Evolutionary conservation across 2,888 invertebrate genomes (phyloP).

Genomic region (Alloplasta piceator): DNA sequence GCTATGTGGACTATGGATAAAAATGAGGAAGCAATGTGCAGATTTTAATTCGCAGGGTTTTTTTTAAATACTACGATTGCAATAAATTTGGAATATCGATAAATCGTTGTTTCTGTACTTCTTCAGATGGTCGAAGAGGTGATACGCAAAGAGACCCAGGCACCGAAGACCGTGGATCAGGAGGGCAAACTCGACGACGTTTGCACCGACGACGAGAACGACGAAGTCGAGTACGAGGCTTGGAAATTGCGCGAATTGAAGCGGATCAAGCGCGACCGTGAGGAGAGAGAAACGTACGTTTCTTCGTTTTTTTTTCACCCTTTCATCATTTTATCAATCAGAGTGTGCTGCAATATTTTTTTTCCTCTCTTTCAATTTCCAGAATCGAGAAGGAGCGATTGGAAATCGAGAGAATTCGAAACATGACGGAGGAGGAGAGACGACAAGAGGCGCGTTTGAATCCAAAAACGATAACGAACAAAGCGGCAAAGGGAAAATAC

Average conservation of each 20-base stretch:
- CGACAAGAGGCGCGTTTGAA: slow-evolving; percentile 94
- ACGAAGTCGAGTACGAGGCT: slow-evolving; percentile 97
- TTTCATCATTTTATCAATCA: background rate
- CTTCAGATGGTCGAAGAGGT: slow-evolving; percentile 93
- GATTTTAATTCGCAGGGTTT: too few species aligned
- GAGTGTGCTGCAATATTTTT: background rate
- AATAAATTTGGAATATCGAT: too few species aligned
- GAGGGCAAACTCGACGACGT: slow-evolving; percentile 93
- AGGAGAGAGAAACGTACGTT: slow-evolving; percentile 95
- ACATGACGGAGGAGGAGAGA: slow-evolving; percentile 98
- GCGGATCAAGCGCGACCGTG: slow-evolving; percentile 97
- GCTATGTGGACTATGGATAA: too few species aligned
- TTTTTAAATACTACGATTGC: too few species aligned
- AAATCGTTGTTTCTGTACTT: slow-evolving; percentile 5
- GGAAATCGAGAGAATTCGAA: slow-evolving; percentile 95
- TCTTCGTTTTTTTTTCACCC: background rate
- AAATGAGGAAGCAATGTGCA: too few species aligned
- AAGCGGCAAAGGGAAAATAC: slow-evolving; percentile 98
- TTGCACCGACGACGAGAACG: slow-evolving; percentile 97
- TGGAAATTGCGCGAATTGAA: slow-evolving; percentile 99
- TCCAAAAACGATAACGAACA: slow-evolving; percentile 97
- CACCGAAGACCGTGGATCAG: slow-evolving; percentile 85
- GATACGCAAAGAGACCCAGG: slow-evolving; percentile 91
- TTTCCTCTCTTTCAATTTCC: slow-evolving; percentile 72
- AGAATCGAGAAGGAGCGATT: slow-evolving; percentile 94